Base-by-base conservation (phyloP, 1,140 invertebrate genomes). In the Drosophila melanica region DNA sequence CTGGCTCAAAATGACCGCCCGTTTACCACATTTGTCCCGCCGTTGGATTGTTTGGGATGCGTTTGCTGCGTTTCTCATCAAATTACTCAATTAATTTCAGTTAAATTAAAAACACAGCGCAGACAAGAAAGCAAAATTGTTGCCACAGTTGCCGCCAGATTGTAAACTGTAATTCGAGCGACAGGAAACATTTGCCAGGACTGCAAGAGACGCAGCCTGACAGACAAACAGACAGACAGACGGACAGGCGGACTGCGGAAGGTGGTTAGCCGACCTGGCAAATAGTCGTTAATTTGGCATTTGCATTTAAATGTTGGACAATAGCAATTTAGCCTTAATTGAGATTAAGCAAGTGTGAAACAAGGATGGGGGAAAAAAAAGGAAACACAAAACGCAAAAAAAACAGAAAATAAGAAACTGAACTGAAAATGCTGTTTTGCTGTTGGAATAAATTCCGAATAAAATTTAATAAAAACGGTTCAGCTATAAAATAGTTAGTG, bases 1-100 rank as follows among this genome's bases (percentile, higher is more conserved):
- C 18, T 48, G 10, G 41, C 45, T 33, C 16, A 27, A 12, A 23
- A n/a, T 12, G 27, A 50, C 1, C 16, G 8, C 11, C 37, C 9
- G 37, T 42, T 57, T 35, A 20, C 5, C 72, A 51, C 44, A 63
- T 68, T 51, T 69, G 70, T 57, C 23, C 20, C 39, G 16, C 48
- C 48, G 58, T 47, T 16, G 66, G 78, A 73, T 68, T 77, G 60
- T 71, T 79, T 74, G 41, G 53, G 33, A 47, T 79, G 75, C 68
- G 37, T 70, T 64, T 53, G 64, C 78, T 68, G 48, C 63, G 69
- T 77, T 78, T 84, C 70, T 42, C 79, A 73, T 84, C 67, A 89
- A 89, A 89, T 89, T 84, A 80, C 79, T 89, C 77, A 89, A 89
- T 89, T 89, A 78, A 84, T 89, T 89, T 84, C 54, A 89, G 47